Evolutionary conservation across 2,888 invertebrate genomes (phyloP).

Genomic region (Oligia latruncula): DNA sequence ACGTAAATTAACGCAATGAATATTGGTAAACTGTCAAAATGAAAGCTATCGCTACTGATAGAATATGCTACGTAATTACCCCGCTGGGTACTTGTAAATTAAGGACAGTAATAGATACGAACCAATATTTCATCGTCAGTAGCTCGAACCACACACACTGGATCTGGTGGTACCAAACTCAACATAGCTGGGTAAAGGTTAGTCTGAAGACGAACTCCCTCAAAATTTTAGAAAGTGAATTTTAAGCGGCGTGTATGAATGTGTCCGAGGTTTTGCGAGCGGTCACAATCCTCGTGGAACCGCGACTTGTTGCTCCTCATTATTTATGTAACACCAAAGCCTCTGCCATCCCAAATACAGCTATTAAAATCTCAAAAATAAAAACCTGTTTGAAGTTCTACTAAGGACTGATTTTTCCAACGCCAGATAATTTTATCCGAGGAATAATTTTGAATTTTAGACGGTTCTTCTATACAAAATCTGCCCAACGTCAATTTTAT

Average conservation of each 20-base stretch:
- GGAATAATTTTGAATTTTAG: background rate
- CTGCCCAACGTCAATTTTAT: too few species aligned
- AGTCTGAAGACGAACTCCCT: background rate
- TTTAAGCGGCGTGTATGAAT: slow-evolving; percentile 9
- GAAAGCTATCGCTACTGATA: background rate
- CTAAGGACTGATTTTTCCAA: background rate
- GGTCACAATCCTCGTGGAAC: slow-evolving; percentile 24
- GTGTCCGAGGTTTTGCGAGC: slow-evolving; percentile 15
- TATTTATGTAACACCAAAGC: slow-evolving; percentile 39
- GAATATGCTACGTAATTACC: background rate
- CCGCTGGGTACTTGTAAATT: background rate
- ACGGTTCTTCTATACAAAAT: background rate
- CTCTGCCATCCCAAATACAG: slow-evolving; percentile 15
- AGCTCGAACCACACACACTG: background rate
- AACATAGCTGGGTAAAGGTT: too few species aligned
- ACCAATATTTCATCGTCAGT: background rate
- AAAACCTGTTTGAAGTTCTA: slow-evolving; percentile 19
- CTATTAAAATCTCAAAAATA: slow-evolving; percentile 14
- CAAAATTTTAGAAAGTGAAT: slow-evolving; percentile 20
- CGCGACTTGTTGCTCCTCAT: slow-evolving; percentile 60
- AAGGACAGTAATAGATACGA: background rate
- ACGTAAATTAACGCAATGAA: background rate
- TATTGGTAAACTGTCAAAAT: background rate
- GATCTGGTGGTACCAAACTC: background rate
- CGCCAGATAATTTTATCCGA: background rate